Evolutionary conservation across 2,113 vertebrate genomes (phyloP).

Genomic region (Ailurus styani): DNA sequence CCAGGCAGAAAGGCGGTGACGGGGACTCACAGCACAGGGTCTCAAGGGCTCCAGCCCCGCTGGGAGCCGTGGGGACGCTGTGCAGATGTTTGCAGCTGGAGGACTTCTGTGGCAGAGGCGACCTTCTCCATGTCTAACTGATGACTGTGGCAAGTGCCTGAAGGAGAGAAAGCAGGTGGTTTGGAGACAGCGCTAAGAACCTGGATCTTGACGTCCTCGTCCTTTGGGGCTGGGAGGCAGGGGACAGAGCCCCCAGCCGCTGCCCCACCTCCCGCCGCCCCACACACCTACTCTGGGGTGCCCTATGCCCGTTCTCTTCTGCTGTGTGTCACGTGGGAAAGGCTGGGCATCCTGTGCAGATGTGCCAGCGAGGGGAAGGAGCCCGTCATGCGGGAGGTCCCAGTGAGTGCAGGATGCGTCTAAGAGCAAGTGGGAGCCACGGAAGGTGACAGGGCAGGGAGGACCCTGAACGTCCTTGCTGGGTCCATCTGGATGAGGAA

Average conservation of each 20-base stretch:
- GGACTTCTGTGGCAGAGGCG: background rate
- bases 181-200: background rate
- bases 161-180: background rate
- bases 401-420: fast-evolving
- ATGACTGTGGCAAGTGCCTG: background rate
- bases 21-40: background rate
- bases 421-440: fast-evolving
- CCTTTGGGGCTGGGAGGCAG: background rate
- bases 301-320: fast-evolving
- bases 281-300: fast-evolving
- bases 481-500: background rate
- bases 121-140: background rate
- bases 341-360: background rate
- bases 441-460: fast-evolving
- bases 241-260: background rate
- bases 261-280: background rate
- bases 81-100: background rate
- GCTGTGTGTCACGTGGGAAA: background rate
- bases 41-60: background rate
- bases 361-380: fast-evolving
- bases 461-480: fast-evolving
- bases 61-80: too few species aligned
- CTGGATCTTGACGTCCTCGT: too few species aligned
- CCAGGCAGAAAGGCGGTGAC: background rate
- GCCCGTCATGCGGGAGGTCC: fast-evolving